Evolutionary conservation across 2,888 invertebrate genomes (phyloP).

Genomic region (Macaria notata): DNA sequence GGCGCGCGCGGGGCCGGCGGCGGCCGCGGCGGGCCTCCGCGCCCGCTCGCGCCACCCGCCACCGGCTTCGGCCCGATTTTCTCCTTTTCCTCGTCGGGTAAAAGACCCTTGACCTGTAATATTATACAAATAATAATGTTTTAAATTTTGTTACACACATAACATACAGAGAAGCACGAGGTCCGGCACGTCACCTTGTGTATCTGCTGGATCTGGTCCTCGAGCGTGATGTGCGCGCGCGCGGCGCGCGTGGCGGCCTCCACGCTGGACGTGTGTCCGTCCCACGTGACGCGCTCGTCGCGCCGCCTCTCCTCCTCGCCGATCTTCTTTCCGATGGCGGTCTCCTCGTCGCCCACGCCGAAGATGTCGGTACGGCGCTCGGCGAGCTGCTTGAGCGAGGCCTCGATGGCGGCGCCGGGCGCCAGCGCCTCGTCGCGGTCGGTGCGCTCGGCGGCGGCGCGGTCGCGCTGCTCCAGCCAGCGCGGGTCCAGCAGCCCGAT

Average conservation of each 20-base stretch:
- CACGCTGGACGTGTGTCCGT: conserved; percentile 98
- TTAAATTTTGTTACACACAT: no score
- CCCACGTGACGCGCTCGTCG: conserved; percentile 98
- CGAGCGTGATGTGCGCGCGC: conserved; percentile 96
- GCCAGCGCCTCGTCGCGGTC: conserved; percentile 86
- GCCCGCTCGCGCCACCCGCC: conserved; percentile 35
- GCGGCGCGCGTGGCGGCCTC: conserved; percentile 97
- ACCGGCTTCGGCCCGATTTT: conserved; percentile 97
- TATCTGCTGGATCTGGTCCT: conserved; percentile 98
- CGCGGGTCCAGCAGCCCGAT: conserved; percentile 97
- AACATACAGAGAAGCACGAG: no score
- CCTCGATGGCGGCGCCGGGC: conserved; percentile 95
- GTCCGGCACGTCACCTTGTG: conserved; percentile 96
- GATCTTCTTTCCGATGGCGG: conserved; percentile 99
- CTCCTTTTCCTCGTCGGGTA: conserved; percentile 98
- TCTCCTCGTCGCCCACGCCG: conserved; percentile 99
- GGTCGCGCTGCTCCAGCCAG: conserved; percentile 98
- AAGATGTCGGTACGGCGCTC: conserved; percentile 99
- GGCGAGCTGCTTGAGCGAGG: conserved; percentile 94
- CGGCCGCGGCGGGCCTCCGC: conserved; percentile 37
- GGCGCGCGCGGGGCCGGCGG: conserved; percentile 43
- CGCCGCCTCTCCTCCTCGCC: conserved; percentile 94
- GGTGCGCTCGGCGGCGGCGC: conserved; percentile 95
- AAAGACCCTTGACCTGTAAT: conserved; percentile 88
- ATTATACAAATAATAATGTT: no score